Conservation (phyloP, 35 echinoderm and acorn worm species). For the Ophiothrix spiculata region DNA sequence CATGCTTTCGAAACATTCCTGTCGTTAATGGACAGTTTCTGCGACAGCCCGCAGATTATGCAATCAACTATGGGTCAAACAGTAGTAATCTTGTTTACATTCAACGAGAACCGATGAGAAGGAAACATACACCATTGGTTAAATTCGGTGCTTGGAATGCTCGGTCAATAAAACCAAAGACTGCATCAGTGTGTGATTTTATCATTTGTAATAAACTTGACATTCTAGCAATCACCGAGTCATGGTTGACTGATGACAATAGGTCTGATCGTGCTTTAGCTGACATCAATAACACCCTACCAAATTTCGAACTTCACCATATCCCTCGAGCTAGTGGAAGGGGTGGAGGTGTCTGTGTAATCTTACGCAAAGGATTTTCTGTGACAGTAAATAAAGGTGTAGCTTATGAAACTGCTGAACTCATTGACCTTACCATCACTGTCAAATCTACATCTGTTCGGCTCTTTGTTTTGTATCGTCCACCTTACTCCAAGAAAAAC, state of each 20-base stretch:
- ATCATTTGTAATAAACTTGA: conserved; percentile 17
- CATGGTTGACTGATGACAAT: conserved; percentile 30
- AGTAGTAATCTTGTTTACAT: neutral
- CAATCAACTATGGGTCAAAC: neutral
- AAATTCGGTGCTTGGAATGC: conserved; percentile 45
- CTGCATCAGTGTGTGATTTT: conserved; percentile 19
- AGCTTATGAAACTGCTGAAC: conserved; percentile 39
- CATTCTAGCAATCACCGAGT: conserved; percentile 35
- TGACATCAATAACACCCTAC: conserved; percentile 3
- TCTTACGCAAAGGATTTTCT: conserved; percentile 42
- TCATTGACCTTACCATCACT: conserved; percentile 25
- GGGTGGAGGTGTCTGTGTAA: conserved; percentile 52
- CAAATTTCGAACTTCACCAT: neutral
- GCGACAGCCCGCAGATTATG: too few relatives aligned
- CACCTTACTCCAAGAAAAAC: conserved; percentile 46
- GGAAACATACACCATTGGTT: neutral
- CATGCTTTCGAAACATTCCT: too few relatives aligned
- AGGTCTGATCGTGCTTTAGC: conserved; percentile 4
- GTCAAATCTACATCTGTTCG: conserved; percentile 6
- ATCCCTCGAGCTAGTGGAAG: neutral
- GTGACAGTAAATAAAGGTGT: conserved; percentile 20
- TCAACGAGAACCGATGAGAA: neutral
- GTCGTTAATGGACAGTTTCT: too few relatives aligned
- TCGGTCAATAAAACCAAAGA: conserved; percentile 36
- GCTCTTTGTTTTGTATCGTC: conserved; percentile 37